phyloP scores from a whole-genome alignment of 1,140 invertebrate species.

The Drosophila auraria region DNA sequence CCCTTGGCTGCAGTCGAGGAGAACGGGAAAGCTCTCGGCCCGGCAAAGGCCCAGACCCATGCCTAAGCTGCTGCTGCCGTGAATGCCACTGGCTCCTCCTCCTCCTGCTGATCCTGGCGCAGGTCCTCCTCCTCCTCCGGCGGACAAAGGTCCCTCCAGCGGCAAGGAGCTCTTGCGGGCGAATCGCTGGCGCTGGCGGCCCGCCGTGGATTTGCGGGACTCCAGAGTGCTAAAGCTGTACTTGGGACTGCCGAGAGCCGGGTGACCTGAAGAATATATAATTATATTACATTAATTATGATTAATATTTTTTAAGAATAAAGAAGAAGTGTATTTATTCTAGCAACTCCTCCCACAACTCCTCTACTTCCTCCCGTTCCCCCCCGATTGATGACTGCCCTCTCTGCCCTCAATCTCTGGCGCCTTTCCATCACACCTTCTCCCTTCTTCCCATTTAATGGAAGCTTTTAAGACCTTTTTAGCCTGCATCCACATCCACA shows the following conservation, averaged over 20 bases:
- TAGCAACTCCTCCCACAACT: background rate
- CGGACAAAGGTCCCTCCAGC: conserved; percentile 49
- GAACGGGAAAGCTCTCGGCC: conserved; percentile 81
- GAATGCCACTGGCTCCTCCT: background rate
- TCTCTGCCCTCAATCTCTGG: background rate
- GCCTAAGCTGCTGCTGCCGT: conserved; percentile 63
- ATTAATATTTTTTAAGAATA: background rate
- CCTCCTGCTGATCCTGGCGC: background rate
- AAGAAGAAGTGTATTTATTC: too few species aligned
- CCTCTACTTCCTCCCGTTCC: background rate
- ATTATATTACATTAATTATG: too few species aligned
- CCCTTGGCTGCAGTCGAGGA: conserved; percentile 83
- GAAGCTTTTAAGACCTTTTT: conserved; percentile 38
- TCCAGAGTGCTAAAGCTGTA: conserved; percentile 85
- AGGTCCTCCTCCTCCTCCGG: background rate
- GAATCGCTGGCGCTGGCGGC: conserved; percentile 75
- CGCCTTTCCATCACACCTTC: conserved; percentile 19
- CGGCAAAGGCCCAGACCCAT: conserved; percentile 75
- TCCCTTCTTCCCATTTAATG: background rate
- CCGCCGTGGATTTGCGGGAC: conserved; percentile 72
- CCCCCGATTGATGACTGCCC: background rate
- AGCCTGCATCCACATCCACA: conserved; percentile 3
- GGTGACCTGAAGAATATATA: conserved; percentile 61
- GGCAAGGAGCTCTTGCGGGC: conserved; percentile 83
- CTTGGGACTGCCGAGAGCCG: conserved; percentile 81